A percentile compares a stretch with the other conserved stretches of the same genome.
Conservation (phyloP, 2,113 vertebrate genomes). For the Vulpes lagopus region DNA sequence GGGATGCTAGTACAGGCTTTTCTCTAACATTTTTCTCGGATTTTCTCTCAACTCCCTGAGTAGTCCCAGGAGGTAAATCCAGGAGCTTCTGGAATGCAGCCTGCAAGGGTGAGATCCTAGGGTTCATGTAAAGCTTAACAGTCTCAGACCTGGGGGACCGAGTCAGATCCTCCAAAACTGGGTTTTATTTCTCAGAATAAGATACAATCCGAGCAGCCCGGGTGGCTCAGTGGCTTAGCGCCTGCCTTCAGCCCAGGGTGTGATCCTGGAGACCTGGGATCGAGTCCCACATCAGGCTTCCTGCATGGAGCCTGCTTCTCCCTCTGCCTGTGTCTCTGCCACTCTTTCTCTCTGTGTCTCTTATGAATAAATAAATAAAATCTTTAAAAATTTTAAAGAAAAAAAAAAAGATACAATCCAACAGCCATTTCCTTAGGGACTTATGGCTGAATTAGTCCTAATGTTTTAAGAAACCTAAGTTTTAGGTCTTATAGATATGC, state of each 20-base stretch:
- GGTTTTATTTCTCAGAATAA: conserved; percentile 1
- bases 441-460: neutral
- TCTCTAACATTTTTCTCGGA: neutral
- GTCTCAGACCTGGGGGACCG: neutral
- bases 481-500: neutral
- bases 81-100: neutral
- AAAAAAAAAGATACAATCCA: neutral
- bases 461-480: neutral
- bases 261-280: no score
- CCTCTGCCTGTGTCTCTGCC: no score
- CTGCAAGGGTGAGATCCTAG: neutral
- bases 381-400: no score
- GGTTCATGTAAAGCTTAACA: neutral
- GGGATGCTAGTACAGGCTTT: neutral
- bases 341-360: no score
- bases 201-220: neutral
- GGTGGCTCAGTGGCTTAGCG: no score
- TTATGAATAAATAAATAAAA: no score
- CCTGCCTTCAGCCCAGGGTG: no score
- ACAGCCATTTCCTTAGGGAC: neutral
- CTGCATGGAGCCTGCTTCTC: no score
- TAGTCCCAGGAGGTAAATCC: neutral
- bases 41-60: neutral
- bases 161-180: neutral
- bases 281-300: no score